Percentiles rank a stretch among this genome's conserved stretches.
phyloP scores from a whole-genome alignment of 2,888 invertebrate species.

The Spialia ferax region DNA sequence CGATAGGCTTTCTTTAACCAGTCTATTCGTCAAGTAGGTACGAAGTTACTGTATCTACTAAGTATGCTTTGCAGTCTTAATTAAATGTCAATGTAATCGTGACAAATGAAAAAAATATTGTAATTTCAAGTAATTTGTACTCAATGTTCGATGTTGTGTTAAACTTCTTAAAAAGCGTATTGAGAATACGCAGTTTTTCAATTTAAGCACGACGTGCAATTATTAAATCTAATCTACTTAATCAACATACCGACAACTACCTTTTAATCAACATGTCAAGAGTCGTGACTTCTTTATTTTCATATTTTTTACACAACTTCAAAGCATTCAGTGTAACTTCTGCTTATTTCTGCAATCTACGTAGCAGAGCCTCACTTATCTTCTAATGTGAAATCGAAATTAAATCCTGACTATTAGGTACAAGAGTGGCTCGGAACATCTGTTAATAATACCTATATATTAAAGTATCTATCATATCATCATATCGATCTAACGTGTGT shows the following conservation, averaged over 20 bases:
- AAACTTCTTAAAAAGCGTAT: slow-evolving; percentile 15
- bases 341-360: not conserved
- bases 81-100: slow-evolving; percentile 41
- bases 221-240: not conserved
- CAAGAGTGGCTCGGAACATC: slow-evolving; percentile 9
- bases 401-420: not conserved
- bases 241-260: not conserved
- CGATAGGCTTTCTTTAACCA: slow-evolving; percentile 30
- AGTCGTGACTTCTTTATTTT: slow-evolving; percentile 3
- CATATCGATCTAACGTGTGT: slow-evolving; percentile 36
- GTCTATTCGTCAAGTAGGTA: slow-evolving; percentile 15
- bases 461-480: slow-evolving; percentile 26
- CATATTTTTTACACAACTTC: too few species aligned
- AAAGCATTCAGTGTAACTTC: too few species aligned
- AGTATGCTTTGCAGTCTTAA: slow-evolving; percentile 50
- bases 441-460: not conserved
- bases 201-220: slow-evolving; percentile 6
- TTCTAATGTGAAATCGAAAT: not conserved
- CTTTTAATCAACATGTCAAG: not conserved
- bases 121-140: slow-evolving; percentile 9
- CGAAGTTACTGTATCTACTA: slow-evolving; percentile 17
- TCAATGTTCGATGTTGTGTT: slow-evolving; percentile 34
- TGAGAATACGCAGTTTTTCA: slow-evolving; percentile 23
- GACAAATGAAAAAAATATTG: slow-evolving; percentile 21
- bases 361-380: not conserved